Base-by-base conservation (phyloP, 2,888 invertebrate species). In the Trisateles emortualis region DNA sequence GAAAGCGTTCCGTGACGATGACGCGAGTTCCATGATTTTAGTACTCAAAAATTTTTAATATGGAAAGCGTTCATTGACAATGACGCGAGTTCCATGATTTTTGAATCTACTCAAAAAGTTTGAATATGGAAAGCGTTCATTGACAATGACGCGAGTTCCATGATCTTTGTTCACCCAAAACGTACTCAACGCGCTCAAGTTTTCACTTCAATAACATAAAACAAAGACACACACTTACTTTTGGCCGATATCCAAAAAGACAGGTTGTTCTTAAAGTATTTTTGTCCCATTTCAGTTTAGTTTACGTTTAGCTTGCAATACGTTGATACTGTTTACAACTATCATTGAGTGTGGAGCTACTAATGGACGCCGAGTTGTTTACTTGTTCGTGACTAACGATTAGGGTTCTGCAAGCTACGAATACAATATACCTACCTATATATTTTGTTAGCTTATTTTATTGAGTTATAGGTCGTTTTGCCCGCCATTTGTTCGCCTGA, bases 241-340 rank as follows among this genome's bases (percentile, higher is more conserved):
- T 81, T 85, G 1, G 72, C 54, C 1, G 85, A 82, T 24, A 84
- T 73, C 87, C 87, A 86, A 52, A 80, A 77, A 0, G 72, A 53
- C 30, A 76, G 33, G 42, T 64, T 81, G 58, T 66, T 81, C 32
- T 59, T 79, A 0, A 65, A 60, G 14, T 43, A 49, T 11, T 65
- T 78, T 22, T 65, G 74, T 3, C 65, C 62, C 86, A 86, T 86
- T 40, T 40, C 41, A 33, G 10, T n/a, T 38, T 33, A 11, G 11
- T 1, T 45, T 13, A 14, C 5, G 3, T 40, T 38, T 39, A 39
- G 38, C n/a, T 29, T 41, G 39, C 2, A 22, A 5, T 22, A 22
- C 22, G 3, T n/a, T 6, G 13, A 14, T 33, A n/a, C 46, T 51
- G 32, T 40, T 39, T 42, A 38, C 33, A 41, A 13, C 45, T 60